Evolutionary conservation across 2,113 vertebrate genomes (phyloP).

Genomic region (Telmatochromis brichardi): DNA sequence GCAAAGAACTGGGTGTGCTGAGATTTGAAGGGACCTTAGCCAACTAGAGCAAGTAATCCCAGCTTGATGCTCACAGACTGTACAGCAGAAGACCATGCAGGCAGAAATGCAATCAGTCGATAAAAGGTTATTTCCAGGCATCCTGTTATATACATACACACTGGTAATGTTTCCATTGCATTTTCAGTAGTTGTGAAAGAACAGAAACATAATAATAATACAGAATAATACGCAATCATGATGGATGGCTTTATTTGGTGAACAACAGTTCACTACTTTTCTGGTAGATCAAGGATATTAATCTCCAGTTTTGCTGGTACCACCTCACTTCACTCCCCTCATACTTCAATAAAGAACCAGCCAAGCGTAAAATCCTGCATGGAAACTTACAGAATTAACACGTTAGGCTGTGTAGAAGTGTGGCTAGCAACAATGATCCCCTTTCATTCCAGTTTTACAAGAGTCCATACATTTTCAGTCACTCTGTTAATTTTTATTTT

Average conservation of each 20-base stretch:
- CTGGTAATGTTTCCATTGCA: background rate
- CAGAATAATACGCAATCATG: background rate
- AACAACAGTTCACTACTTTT: background rate
- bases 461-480: slow-evolving; percentile 27
- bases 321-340: background rate
- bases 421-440: slow-evolving; percentile 18
- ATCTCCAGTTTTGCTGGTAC: background rate
- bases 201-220: background rate
- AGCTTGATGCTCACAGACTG: background rate
- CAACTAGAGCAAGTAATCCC: slow-evolving; percentile 42
- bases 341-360: background rate
- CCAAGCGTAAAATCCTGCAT: background rate
- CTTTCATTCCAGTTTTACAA: slow-evolving; percentile 16
- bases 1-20: background rate
- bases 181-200: background rate
- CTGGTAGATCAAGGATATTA: background rate
- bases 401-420: background rate
- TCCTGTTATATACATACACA: background rate
- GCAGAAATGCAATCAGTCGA: background rate
- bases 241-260: background rate
- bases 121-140: background rate
- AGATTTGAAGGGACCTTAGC: background rate
- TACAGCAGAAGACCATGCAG: background rate
- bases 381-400: slow-evolving; percentile 21
- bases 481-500: background rate